A percentile compares a stretch with the other conserved stretches of the same genome.
phyloP scores from a whole-genome alignment of 2,797 vertebrate genomes.

The Pseudocheirus occidentalis region DNA sequence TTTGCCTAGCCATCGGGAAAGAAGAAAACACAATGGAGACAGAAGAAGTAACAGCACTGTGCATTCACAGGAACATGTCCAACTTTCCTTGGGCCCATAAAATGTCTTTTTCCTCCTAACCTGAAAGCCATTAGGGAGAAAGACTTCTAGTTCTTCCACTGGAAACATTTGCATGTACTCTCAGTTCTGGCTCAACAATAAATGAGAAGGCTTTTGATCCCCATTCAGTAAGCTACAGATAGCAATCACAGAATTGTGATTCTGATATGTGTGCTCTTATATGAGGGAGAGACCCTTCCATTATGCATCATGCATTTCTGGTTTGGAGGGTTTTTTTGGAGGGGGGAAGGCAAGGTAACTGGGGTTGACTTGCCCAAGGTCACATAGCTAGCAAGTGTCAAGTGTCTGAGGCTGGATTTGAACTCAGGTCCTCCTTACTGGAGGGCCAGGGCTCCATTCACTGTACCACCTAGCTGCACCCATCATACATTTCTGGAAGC shows the following conservation, averaged over 20 bases:
- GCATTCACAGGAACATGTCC: not conserved
- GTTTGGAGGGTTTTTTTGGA: too few relatives aligned
- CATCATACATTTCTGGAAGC: not conserved
- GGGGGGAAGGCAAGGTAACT: too few relatives aligned
- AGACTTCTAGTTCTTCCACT: not conserved
- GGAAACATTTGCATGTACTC: not conserved
- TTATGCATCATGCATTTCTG: not conserved
- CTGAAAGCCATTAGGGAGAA: not conserved
- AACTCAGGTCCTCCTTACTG: too few relatives aligned
- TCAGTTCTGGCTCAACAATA: not conserved
- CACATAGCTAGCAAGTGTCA: too few relatives aligned
- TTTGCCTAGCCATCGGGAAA: not conserved
- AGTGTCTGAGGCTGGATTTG: too few relatives aligned
- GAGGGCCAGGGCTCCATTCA: too few relatives aligned
- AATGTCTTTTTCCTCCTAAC: not conserved
- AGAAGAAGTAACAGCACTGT: not conserved
- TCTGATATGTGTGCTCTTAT: too few relatives aligned
- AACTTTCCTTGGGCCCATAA: not conserved
- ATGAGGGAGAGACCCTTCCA: not conserved
- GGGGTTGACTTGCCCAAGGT: too few relatives aligned
- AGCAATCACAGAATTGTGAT: not conserved
- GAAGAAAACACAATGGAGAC: not conserved
- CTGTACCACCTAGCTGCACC: too few relatives aligned
- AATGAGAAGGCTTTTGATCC: not conserved
- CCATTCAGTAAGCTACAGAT: not conserved